Evolutionary conservation across 2,888 invertebrate genomes (phyloP).

Genomic region (Nomada ferruginata): DNA sequence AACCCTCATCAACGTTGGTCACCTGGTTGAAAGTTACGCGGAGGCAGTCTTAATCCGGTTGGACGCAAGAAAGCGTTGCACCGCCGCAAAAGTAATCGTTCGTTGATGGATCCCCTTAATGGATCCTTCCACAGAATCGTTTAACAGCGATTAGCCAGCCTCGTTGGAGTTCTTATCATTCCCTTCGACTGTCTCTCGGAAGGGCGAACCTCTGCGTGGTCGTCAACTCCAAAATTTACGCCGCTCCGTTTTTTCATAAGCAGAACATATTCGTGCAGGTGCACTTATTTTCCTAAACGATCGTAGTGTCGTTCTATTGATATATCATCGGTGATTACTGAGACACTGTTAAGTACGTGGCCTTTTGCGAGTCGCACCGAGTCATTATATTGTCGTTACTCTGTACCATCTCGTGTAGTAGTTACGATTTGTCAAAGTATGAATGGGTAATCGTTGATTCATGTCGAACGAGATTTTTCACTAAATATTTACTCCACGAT

Average conservation of each 20-base stretch:
- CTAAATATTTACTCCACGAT: too few species aligned
- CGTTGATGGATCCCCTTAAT: constrained; percentile 45
- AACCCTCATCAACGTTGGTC: constrained; percentile 49
- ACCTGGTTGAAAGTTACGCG: constrained; percentile 52
- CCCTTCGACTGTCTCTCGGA: background rate
- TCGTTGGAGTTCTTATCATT: constrained; percentile 33
- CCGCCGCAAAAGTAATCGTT: constrained; percentile 44
- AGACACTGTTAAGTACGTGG: background rate
- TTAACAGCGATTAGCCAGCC: constrained; percentile 41
- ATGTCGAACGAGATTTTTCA: too few species aligned
- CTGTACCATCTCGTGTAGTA: background rate
- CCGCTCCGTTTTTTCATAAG: too few species aligned
- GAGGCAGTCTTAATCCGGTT: constrained; percentile 36
- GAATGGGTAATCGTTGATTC: background rate
- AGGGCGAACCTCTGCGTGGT: background rate
- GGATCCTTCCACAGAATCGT: constrained; percentile 36
- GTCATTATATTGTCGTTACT: constrained; percentile 34
- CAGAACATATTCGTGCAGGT: background rate
- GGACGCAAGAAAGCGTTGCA: constrained; percentile 33
- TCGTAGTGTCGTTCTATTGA: background rate
- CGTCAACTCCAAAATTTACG: too few species aligned
- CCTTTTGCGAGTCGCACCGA: background rate
- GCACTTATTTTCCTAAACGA: background rate
- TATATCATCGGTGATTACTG: constrained; percentile 6
- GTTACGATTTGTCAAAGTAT: background rate